phyloP scores from a whole-genome alignment of 1,140 invertebrate species.

The Caerostris darwini region DNA sequence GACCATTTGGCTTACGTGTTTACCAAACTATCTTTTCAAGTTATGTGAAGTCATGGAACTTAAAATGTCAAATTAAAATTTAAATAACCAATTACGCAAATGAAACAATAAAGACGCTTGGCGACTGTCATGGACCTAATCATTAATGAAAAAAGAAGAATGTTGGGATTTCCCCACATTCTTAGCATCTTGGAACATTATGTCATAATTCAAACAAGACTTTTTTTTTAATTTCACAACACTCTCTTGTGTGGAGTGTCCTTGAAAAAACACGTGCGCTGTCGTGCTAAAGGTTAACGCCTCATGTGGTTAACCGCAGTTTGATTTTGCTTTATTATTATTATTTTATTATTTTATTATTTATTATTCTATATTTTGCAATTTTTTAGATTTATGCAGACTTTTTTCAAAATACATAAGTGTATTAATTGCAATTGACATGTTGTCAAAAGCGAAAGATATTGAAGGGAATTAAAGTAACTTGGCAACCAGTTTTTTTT shows the following conservation, averaged over 20 bases:
- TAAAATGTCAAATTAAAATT: not conserved
- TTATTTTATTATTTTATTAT: too few relatives aligned
- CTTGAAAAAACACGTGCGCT: not conserved
- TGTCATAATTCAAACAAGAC: constrained; percentile 30
- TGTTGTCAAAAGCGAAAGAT: not conserved
- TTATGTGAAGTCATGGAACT: not conserved
- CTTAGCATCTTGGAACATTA: not conserved
- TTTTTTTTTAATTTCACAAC: constrained; percentile 20
- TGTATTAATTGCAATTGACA: not conserved
- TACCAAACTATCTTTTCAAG: not conserved
- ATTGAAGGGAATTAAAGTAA: not conserved
- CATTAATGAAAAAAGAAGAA: not conserved
- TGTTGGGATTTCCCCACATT: not conserved
- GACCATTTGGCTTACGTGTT: not conserved
- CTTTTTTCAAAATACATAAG: not conserved
- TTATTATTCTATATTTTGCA: too few relatives aligned
- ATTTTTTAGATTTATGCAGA: too few relatives aligned
- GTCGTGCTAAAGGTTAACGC: constrained; percentile 7
- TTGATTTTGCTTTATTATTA: not conserved
- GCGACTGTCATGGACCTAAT: not conserved
- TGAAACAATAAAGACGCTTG: not conserved
- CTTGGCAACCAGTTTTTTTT: not conserved
- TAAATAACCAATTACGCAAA: not conserved
- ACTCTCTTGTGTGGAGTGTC: not conserved
- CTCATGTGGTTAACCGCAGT: constrained; percentile 16